Base-by-base conservation (phyloP, 2,888 invertebrate genomes). In the Athalia circularis region DNA sequence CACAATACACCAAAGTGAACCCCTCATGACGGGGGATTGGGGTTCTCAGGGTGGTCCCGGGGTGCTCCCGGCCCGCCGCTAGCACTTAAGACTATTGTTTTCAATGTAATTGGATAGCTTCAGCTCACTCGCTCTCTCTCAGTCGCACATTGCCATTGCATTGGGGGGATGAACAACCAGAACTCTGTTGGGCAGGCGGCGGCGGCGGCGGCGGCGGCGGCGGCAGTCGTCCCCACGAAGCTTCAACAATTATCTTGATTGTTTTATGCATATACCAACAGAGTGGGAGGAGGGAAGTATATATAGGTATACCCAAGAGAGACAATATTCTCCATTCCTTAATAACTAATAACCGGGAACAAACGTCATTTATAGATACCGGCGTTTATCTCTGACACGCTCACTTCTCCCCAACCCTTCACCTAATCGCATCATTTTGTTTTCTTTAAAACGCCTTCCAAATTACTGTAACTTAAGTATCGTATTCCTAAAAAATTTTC, bases 81-180 rank as follows among this genome's bases (percentile, higher is more conserved):
- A 88, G 90, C 91, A 91, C 91, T 91, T 91, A 91, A 90, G 90
- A 90, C 91, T 91, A 91, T 91, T 91, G 91, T 91, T 91, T 91
- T 91, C 90, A 89, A 89, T 90, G 90, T 90, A 91, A 91, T 91
- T 91, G 91, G 91, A 91, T 91, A 90, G 89, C 88, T 85, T 80
- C 84, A 82, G 82, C 84, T 84, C 82, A 82, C 84, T 78, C 72
- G 54, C 72, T 52, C 62, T 70, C 68, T 72, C 75, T 47, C 68
- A 77, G 62, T 80, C 77, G 43, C 29, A 29, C 29, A 65, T 67
- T 64, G 13, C 77, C 72, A 79, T 29, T 61, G 74, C 57, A 76
- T 68, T 79, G 79, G 77, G 79, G 76, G 77, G 79, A 79, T 74
- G 74, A 79, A 65, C 61, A 78, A 65, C 67, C 72, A 77, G 80